phyloP scores from a whole-genome alignment of 2,888 invertebrate species.

The Ptilodon capucinus region DNA sequence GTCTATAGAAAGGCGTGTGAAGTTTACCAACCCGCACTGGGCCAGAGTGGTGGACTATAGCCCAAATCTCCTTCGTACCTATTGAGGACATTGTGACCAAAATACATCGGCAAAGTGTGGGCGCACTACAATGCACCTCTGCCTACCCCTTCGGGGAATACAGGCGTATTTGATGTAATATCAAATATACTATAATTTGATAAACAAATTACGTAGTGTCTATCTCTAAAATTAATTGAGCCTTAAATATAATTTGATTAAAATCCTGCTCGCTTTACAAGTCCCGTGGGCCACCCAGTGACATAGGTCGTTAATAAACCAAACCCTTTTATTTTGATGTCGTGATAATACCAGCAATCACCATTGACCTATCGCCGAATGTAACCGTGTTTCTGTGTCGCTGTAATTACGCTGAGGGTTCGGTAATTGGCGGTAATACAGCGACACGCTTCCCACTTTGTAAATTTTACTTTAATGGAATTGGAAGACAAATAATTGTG shows the following conservation, averaged over 20 bases:
- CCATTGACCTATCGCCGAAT: not conserved
- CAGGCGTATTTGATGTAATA: too few species aligned
- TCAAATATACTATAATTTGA: too few species aligned
- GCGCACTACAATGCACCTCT: too few species aligned
- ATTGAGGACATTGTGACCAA: too few species aligned
- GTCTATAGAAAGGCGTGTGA: too few species aligned
- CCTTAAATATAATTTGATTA: not conserved
- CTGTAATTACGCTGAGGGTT: constrained; percentile 5
- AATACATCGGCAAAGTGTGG: too few species aligned
- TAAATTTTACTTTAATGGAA: constrained; percentile 5
- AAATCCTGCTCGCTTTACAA: not conserved
- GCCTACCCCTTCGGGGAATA: too few species aligned
- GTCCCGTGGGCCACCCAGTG: not conserved
- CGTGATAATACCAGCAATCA: not conserved
- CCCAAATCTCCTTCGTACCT: too few species aligned
- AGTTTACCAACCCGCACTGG: too few species aligned
- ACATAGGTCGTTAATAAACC: not conserved
- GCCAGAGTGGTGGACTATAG: too few species aligned
- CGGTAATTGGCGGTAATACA: constrained; percentile 8
- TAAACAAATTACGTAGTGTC: too few species aligned
- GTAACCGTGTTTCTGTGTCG: not conserved
- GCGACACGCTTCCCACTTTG: constrained; percentile 2
- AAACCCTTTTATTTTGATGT: not conserved
- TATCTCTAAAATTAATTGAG: too few species aligned
- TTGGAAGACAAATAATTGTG: constrained; percentile 5